Evolutionary conservation across 2,113 vertebrate species (phyloP), one percentile per base, ranked within the genome.

Genomic region (Tetrax tetrax): DNA sequence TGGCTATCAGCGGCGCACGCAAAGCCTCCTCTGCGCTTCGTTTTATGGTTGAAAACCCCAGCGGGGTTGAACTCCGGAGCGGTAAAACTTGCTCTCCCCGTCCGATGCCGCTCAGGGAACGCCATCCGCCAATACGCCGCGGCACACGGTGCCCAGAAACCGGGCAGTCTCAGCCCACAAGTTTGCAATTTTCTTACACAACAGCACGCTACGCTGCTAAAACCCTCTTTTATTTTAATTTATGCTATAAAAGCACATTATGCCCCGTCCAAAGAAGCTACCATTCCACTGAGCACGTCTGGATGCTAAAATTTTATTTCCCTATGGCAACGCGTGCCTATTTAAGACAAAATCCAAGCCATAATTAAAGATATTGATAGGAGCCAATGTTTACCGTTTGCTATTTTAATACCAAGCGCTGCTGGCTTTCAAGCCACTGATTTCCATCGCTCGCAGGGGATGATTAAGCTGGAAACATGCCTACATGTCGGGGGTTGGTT

Each of bases 361-460:
- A 65, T 92, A 95, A 95, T 95, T 95, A 66, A 95, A 89, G 71
- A 89, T 92, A 93, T 89, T 63, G 94, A 93, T 93, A 93, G 86
- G 71, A 95, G 47, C 78, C 6, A 10, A 83, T 70, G 86, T 95
- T 93, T 95, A 90, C 79, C 37, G 59, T 80, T 90, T 61, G 63
- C 83, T 96, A 86, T 92, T 96, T 95, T 90, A 86, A 89, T 75
- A 93, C 70, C 79, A 83, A 96, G 79, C 19, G 59, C 80, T 89
- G 63, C 1, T 83, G 86, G 71, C 33, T 61, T 93, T 95, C 79
- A 83, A 88, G 86, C 79, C 82, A 50, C 89, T 78, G 76, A 93
- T 78, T 95, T 89, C 76, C 86, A 74, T 22, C 3, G 18, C 83
- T 95, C 51, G 76, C 54, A 95, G 59, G 59, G 68, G 71, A 95